Conservation (phyloP, 2,113 vertebrate genomes). For the Calidris pugnax region DNA sequence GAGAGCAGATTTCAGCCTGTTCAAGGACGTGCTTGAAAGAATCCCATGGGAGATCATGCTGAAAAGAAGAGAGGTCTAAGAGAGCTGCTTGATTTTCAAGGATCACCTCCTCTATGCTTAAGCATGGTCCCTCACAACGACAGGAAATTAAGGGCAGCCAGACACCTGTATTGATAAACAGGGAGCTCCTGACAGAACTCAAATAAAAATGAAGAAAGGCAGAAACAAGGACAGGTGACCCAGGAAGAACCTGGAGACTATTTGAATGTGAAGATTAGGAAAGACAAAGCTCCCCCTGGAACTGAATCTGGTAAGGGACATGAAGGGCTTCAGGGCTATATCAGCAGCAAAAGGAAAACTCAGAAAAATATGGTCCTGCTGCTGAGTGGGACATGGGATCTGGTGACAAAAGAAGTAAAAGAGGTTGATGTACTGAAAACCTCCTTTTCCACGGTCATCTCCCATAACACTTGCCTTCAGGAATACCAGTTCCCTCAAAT, state of each 20-base stretch:
- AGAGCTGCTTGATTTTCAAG: neutral
- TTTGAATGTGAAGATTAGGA: neutral
- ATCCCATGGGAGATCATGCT: neutral
- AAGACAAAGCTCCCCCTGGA: neutral
- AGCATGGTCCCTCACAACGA: neutral
- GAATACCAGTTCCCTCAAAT: neutral
- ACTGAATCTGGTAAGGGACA: neutral
- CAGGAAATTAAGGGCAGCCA: neutral
- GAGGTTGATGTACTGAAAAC: fast-evolving
- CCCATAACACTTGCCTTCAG: neutral
- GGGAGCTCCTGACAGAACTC: neutral
- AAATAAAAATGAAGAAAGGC: neutral
- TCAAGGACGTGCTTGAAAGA: neutral
- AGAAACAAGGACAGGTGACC: neutral
- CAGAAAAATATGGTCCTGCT: neutral
- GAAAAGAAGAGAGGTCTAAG: neutral
- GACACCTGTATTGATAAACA: neutral
- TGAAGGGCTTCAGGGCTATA: neutral
- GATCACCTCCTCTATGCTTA: neutral
- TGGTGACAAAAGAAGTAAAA: neutral
- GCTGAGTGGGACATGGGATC: neutral
- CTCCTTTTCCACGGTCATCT: neutral
- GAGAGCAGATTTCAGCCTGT: neutral
- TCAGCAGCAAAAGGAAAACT: neutral
- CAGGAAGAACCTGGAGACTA: neutral